These are phyloP conservation scores for honey bee (Apis mellifera) DNA, from an alignment of 1,140 invertebrate species.

Conservation along the genomic window Amel_HAv3.1 CM009937.2:2472001-2472500, in stretches of 20 bases:
- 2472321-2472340: too few relatives aligned
- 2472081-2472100: background rate
- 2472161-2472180: background rate
- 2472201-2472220: background rate
- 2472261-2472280: background rate
- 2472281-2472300: conserved; percentile 4
- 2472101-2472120: background rate
- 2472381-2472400: too few relatives aligned
- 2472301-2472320: background rate
- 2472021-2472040: too few relatives aligned
- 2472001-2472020: too few relatives aligned
- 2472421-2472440: too few relatives aligned
- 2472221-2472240: background rate
- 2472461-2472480: too few relatives aligned
- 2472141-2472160: background rate
- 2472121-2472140: background rate
- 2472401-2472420: too few relatives aligned
- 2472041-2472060: background rate
- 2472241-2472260: background rate
- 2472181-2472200: background rate
- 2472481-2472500: too few relatives aligned
- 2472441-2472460: too few relatives aligned
- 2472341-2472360: too few relatives aligned
- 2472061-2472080: background rate
- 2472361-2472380: too few relatives aligned